Evolutionary conservation across 2,113 vertebrate genomes (phyloP), one percentile per base, ranked within the genome.

Genomic region (Chunga burmeisteri): DNA sequence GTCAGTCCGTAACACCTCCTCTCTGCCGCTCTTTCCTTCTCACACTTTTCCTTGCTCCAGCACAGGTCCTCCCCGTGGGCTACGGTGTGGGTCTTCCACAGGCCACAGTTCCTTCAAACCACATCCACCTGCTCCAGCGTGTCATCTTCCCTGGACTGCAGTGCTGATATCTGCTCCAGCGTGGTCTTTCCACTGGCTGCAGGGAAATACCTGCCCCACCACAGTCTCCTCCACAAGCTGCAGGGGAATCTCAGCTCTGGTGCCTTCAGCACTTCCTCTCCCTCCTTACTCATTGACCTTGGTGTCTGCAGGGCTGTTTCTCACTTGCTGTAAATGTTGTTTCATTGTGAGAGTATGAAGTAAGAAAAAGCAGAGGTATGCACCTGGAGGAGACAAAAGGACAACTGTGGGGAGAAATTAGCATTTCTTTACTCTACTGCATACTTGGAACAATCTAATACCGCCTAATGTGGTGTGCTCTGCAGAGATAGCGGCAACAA

Each of bases 111-210:
- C n/a, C 53, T 75, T 49, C 47, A 58, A 32, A 58, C 2, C 0
- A 0, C 50, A 55, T 27, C 4, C 9, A 58, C 19, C 47, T 56
- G 34, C 13, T 40, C 27, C 8, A 42, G 5, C 1, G 1, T 40
- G 30, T 11, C 7, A 5, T 42, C 9, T 47, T 59, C 40, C 36
- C 38, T 26, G 34, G 14, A 3, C 13, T 40, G 3, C 21, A 79
- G 20, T 13, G 23, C 8, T 16, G 2, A 13, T 53, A 42, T 44
- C 27, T 79, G 4, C 32, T 84, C 36, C 40, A 73, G 13, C 49
- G 34, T 12, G 2, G 11, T 55, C 10, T 77, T 2, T 27, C 17
- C 42, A 30, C 4, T 7, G 19, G 30, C 26, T 74, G 15, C 61
- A 65, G 26, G 21, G 12, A 56, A 80, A 50, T 19, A 52, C 19